Percentiles rank a stretch among this genome's conserved stretches.
Conservation (phyloP, 1,140 invertebrate genomes). For the Holotrichia oblita region DNA sequence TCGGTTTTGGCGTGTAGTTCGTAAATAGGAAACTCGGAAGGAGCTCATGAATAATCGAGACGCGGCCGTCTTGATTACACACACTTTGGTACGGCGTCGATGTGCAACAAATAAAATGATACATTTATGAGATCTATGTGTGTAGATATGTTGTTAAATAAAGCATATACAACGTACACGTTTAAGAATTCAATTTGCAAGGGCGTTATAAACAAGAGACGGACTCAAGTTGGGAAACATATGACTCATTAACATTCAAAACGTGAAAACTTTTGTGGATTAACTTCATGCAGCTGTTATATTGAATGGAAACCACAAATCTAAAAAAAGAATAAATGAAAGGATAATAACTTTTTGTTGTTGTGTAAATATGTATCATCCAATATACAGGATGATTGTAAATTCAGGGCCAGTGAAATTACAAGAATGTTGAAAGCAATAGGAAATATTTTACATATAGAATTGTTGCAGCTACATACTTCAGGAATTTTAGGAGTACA, state of each 20-base stretch:
- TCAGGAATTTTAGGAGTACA: too few species aligned
- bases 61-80: slow-evolving; percentile 6
- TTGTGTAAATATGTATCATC: too few species aligned
- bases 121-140: neutral
- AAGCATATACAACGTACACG: too few species aligned
- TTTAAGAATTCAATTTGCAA: neutral
- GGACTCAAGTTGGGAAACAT: neutral
- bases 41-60: slow-evolving; percentile 12
- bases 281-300: neutral
- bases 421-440: too few species aligned
- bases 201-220: neutral
- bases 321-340: too few species aligned
- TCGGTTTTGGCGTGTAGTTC: neutral
- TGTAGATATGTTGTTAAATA: neutral
- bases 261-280: neutral
- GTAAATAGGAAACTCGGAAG: slow-evolving; percentile 14
- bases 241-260: neutral
- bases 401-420: too few species aligned
- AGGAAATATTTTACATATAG: too few species aligned
- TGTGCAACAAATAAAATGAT: slow-evolving; percentile 17
- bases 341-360: too few species aligned
- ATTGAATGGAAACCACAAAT: too few species aligned
- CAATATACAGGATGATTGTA: too few species aligned
- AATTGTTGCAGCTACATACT: too few species aligned
- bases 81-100: neutral